These are phyloP conservation scores for Stichopus horrens DNA, from an alignment of 53 echinoderm and acorn worm species.

Conservation along the genomic window DNA sequence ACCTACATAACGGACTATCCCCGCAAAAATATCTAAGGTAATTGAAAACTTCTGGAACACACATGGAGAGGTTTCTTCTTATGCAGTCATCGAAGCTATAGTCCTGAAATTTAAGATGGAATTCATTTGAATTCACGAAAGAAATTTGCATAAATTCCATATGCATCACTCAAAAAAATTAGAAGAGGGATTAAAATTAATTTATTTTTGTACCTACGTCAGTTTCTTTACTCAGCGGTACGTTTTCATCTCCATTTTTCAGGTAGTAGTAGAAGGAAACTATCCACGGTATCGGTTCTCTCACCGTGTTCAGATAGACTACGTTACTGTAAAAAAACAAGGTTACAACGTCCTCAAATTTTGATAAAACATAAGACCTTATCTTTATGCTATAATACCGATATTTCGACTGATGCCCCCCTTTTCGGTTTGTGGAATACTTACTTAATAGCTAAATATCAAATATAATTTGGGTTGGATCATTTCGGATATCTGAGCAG, in stretches of 20 bases:
- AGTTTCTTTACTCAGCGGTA: no score
- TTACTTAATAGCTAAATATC: no score
- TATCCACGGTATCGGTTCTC: constrained; percentile 27
- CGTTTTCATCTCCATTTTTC: not conserved
- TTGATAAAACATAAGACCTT: not conserved
- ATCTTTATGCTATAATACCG: not conserved
- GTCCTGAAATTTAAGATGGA: not conserved
- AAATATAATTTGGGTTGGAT: no score
- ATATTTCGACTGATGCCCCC: not conserved
- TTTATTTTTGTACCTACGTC: no score
- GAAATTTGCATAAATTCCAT: not conserved
- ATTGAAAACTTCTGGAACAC: not conserved
- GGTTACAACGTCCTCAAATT: not conserved
- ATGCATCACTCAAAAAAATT: not conserved
- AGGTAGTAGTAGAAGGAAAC: not conserved
- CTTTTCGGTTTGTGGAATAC: no score
- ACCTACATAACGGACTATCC: constrained; percentile 4
- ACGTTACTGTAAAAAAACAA: not conserved
- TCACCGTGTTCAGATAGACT: not conserved
- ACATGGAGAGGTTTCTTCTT: not conserved
- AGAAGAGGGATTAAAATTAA: no score
- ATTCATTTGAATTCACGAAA: no score
- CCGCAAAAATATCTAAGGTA: constrained; percentile 21
- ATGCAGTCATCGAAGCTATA: constrained; percentile 1
- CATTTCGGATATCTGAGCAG: no score